These are phyloP conservation scores for Egretta garzetta DNA, from an alignment of 2,113 vertebrate genomes.

Conservation along the genomic window DNA sequence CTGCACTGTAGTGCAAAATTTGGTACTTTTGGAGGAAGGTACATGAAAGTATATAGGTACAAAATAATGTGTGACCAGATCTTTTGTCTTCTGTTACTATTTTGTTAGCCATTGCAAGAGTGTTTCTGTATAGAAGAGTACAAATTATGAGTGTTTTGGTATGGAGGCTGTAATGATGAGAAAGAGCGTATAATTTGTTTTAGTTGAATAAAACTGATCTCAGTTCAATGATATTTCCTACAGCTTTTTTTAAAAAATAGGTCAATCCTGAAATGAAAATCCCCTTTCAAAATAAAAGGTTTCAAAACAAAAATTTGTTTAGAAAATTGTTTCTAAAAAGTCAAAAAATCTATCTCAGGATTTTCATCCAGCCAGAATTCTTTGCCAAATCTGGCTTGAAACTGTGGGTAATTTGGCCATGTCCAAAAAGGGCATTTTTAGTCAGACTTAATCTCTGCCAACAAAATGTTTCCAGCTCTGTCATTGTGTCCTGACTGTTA, in stretches of 20 bases:
- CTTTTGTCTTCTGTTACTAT: not conserved
- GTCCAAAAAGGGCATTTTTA: not conserved
- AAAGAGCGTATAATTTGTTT: not conserved
- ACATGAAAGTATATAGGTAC: not conserved
- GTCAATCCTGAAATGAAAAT: not conserved
- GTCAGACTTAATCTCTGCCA: not conserved
- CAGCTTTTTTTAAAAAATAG: not conserved
- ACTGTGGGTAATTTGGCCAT: not conserved
- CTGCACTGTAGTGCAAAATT: not conserved
- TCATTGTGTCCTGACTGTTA: not conserved
- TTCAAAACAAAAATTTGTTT: not conserved
- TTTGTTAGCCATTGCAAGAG: not conserved
- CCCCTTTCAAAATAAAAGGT: not conserved
- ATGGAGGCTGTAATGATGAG: not conserved
- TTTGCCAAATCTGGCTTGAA: conserved; percentile 3
- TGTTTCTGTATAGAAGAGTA: not conserved
- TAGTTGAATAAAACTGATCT: not conserved
- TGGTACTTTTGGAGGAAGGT: not conserved
- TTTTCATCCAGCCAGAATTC: not conserved
- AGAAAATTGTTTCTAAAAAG: not conserved
- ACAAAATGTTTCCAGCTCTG: not conserved
- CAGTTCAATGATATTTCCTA: not conserved
- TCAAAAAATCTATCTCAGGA: not conserved
- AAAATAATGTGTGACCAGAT: not conserved
- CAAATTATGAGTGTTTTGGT: not conserved